A percentile compares a stretch with the other conserved stretches of the same genome.
Conservation (phyloP, 2,888 invertebrate genomes). For the Pollenia griseotomentosa region DNA sequence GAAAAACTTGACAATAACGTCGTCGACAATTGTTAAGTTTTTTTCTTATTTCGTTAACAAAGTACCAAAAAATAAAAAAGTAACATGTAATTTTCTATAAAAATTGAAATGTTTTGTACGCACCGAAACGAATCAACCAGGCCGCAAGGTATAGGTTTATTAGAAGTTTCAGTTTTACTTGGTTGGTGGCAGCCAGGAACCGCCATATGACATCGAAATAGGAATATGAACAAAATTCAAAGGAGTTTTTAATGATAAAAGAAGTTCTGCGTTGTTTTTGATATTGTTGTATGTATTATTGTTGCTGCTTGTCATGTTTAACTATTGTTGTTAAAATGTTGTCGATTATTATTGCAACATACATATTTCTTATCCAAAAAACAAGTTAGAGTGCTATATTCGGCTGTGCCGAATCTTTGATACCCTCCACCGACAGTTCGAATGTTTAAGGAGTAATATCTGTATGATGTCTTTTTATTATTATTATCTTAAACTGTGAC, state of each 20-base stretch:
- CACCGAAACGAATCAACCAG: slow-evolving; percentile 41
- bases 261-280: slow-evolving; percentile 42
- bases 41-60: slow-evolving; percentile 37
- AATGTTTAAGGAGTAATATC: no score
- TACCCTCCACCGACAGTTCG: no score
- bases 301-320: slow-evolving; percentile 66
- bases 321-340: slow-evolving; percentile 73
- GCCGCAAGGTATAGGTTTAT: slow-evolving; percentile 9
- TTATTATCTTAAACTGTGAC: no score
- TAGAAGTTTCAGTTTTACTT: slow-evolving; percentile 28
- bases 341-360: slow-evolving; percentile 73
- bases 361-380: slow-evolving; percentile 14
- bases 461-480: no score
- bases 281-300: slow-evolving; percentile 45
- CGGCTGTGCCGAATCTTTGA: no score
- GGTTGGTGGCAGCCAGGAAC: slow-evolving; percentile 60
- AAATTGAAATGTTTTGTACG: slow-evolving; percentile 72
- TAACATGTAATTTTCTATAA: slow-evolving; percentile 69
- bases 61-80: slow-evolving; percentile 59
- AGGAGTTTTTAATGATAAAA: slow-evolving; percentile 40
- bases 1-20: slow-evolving; percentile 48
- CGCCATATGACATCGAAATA: slow-evolving; percentile 18
- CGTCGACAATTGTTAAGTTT: slow-evolving; percentile 56
- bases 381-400: no score
- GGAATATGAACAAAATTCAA: slow-evolving; percentile 13